Evolutionary conservation across 2,888 invertebrate species (phyloP), one percentile per base, ranked within the genome.

Genomic region (Hypsopygia costalis): DNA sequence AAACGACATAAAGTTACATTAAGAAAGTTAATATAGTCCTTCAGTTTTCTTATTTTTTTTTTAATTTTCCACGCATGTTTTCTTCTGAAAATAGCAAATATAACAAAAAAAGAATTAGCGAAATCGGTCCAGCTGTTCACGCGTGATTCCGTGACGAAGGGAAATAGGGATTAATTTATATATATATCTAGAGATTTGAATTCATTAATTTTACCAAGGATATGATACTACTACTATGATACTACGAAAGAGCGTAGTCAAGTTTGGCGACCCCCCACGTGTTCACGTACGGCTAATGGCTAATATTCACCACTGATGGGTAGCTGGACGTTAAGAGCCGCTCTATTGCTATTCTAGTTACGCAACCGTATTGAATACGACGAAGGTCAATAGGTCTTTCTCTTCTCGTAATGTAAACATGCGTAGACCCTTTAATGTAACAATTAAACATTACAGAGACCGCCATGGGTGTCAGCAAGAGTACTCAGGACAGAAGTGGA

Each of bases 381-480:
- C 68, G 53, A 62, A 75, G 73, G 77, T 69, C 69, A 71, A 65
- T 54, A 55, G 53, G 51, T 62, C 53, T 67, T 63, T 68, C 61
- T 60, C 64, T 66, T 60, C 51, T 44, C 43, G 10, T 25, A 25
- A 25, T 7, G 7, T 25, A 31, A 31, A 31, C 12, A 31, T 5
- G 11, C 11, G 32, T 10, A 25, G 36, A 37, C 32, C 32, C 32
- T 44, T 46, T 32, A 38, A 46, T 42, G 33, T 38, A 22, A 37
- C 21, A 33, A 30, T 29, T 34, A 32, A 32, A 10, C 16, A 39
- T 41, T 77, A 27, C 69, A 94, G 95, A 96, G 90, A 96, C 96
- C 27, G 96, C 95, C 0, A 96, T 96, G 96, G 96, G 96, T 36
- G 95, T 96, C 0, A 95, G 94, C 57, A 95, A 95, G 71, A 91